Evolutionary conservation across 2,888 invertebrate genomes (phyloP), one percentile per base, ranked within the genome.

Genomic region (Tetanocera ferruginea): DNA sequence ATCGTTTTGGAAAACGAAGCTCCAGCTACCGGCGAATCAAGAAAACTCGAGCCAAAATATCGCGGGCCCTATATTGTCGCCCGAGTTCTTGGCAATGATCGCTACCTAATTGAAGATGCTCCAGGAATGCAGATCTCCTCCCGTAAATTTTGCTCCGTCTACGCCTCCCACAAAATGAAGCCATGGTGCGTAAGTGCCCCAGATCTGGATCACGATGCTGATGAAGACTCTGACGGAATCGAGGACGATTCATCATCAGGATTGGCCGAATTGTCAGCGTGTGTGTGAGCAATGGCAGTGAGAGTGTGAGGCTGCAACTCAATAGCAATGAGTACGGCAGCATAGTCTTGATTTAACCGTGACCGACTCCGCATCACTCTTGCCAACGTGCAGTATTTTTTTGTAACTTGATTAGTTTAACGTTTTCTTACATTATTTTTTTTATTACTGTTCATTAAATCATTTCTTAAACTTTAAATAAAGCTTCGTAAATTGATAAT

Each of bases 81-180:
- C 0, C 57, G 72, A 37, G 78, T 74, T 23, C 55, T 81, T 8
- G 77, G 52, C 8, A 80, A 80, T 6, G 80, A 81, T 37, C 55
- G 80, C 4, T 81, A 81, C 25, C 25, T 81, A 1, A 28, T 80
- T 3, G 80, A 80, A 75, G 79, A 82, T 70, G 80, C 78, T 3
- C 80, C 79, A 9, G 79, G 81, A 28, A 67, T 80, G 60, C 71
- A 72, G 14, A 72, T 80, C 0, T 69, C 67, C 5, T 23, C 52
- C 2, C 73, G 80, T 6, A 80, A 79, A 49, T 82, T 77, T 62
- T n/a, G n/a, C n/a, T n/a, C n/a, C n/a, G n/a, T n/a, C n/a, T n/a
- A n/a, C n/a, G 23, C 70, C 3, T 80, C 81, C 25, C 79, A 79
- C 49, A 82, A 80, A 76, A 76, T 80, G 6, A 81, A 81, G 60